phyloP scores from a whole-genome alignment of 2,888 invertebrate species.

The Rotaria magnacalcarata region DNA sequence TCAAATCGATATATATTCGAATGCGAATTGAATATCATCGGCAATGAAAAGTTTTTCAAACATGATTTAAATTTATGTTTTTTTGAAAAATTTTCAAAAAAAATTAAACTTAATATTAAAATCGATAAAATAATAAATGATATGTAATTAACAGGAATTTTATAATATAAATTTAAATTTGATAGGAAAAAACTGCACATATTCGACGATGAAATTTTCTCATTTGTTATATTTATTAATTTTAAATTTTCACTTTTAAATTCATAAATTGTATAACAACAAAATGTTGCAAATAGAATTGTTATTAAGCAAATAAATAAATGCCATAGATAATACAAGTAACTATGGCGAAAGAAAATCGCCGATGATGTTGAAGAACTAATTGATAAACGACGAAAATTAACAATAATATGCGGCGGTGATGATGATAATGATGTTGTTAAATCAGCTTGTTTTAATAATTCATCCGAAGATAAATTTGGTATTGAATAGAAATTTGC shows the following conservation, averaged over 20 bases:
- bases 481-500: slow-evolving; percentile 24
- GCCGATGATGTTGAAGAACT: background rate
- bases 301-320: background rate
- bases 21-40: slow-evolving; percentile 20
- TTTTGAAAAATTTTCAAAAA: slow-evolving; percentile 14
- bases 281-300: slow-evolving; percentile 14
- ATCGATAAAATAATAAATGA: background rate
- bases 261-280: slow-evolving; percentile 24
- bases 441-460: background rate
- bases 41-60: background rate
- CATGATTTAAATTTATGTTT: background rate
- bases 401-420: background rate
- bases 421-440: background rate
- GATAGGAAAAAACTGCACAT: background rate
- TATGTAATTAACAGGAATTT: slow-evolving; percentile 12
- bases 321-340: background rate
- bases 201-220: background rate
- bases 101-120: background rate
- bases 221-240: background rate
- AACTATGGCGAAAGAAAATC: background rate
- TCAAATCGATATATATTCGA: slow-evolving; percentile 29
- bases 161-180: slow-evolving; percentile 3
- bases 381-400: slow-evolving; percentile 23
- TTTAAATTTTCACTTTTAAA: slow-evolving; percentile 5
- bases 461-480: slow-evolving; percentile 8